These are phyloP conservation scores for Ectemnius cavifrons DNA, from an alignment of 2,888 invertebrate genomes.

Conservation along the genomic window DNA sequence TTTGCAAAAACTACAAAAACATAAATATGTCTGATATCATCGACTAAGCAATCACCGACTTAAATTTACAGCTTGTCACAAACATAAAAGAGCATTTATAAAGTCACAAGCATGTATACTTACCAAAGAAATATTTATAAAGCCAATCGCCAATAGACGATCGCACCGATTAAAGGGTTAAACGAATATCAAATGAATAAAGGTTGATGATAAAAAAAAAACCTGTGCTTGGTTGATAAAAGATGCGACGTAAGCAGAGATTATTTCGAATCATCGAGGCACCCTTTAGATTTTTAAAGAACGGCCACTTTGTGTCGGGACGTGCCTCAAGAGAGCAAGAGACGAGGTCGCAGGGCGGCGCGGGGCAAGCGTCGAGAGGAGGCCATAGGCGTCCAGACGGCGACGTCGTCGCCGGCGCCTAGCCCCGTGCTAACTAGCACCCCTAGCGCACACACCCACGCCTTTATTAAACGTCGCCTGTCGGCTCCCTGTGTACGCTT, in stretches of 20 bases:
- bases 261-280: conserved; percentile 44
- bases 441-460: conserved; percentile 67
- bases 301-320: conserved; percentile 56
- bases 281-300: conserved; percentile 54
- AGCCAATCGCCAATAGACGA: no score
- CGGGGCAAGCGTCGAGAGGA: conserved; percentile 58
- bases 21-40: no score
- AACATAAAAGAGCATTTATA: no score
- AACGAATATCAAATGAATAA: no score
- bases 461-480: conserved; percentile 65
- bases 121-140: no score
- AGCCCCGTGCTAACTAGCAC: conserved; percentile 75
- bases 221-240: no score
- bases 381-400: conserved; percentile 76
- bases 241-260: neutral
- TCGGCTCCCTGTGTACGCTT: conserved; percentile 64
- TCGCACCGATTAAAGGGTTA: no score
- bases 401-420: conserved; percentile 73
- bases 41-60: no score
- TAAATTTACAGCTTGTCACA: no score
- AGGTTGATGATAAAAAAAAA: no score
- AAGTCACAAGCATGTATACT: no score
- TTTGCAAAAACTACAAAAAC: no score
- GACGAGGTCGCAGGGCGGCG: conserved; percentile 52
- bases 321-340: conserved; percentile 56